Evolutionary conservation across 2,888 invertebrate genomes (phyloP).

Genomic region (Dryadula phaetusa): DNA sequence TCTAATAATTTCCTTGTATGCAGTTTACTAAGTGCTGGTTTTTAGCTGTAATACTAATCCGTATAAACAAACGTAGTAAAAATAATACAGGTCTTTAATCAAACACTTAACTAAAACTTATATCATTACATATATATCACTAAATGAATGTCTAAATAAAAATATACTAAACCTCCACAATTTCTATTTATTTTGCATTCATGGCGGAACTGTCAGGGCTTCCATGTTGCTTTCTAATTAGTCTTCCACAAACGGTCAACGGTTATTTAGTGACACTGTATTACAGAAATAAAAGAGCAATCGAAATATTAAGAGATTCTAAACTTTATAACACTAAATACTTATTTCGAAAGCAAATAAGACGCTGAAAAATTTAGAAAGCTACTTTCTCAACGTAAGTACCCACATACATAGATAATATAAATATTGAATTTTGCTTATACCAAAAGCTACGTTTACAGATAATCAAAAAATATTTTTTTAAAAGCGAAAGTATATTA

Average conservation of each 20-base stretch:
- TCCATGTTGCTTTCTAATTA: constrained; percentile 83
- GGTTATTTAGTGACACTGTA: constrained; percentile 45
- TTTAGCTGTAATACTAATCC: constrained; percentile 3
- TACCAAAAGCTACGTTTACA: not conserved
- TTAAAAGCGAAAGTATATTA: not conserved
- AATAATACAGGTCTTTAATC: not conserved
- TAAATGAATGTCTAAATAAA: constrained; percentile 33
- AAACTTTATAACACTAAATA: constrained; percentile 42
- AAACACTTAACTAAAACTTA: not conserved
- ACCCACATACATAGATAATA: constrained; percentile 42
- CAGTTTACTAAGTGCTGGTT: constrained; percentile 24
- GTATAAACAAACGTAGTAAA: not conserved
- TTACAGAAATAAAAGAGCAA: constrained; percentile 42
- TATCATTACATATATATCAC: not conserved
- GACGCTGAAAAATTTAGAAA: constrained; percentile 72
- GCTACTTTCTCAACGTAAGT: constrained; percentile 72
- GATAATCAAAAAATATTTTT: not conserved
- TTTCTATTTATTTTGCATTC: constrained; percentile 85
- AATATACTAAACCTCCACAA: constrained; percentile 68
- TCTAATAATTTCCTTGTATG: constrained; percentile 37
- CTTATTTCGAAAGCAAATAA: constrained; percentile 52
- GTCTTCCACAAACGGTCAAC: constrained; percentile 45
- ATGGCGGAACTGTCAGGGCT: constrained; percentile 85
- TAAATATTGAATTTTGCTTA: constrained; percentile 15
- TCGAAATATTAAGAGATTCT: constrained; percentile 25